Conservation (phyloP, 2,888 invertebrate species). For the Argyresthia goedartella region DNA sequence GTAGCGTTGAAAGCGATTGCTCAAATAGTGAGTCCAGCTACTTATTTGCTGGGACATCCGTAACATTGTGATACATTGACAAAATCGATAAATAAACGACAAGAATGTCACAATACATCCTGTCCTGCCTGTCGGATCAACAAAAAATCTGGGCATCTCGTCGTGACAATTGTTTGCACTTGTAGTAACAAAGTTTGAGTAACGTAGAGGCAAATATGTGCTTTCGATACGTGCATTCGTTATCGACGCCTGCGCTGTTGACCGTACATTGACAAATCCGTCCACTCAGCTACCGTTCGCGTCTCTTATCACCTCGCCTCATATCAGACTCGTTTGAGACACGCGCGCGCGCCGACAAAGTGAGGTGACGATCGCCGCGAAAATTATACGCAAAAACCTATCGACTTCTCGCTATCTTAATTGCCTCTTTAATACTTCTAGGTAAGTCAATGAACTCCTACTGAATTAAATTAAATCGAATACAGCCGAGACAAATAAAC, state of each 20-base stretch:
- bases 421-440: constrained; percentile 14
- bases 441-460: neutral
- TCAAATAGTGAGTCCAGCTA: neutral
- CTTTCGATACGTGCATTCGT: constrained; percentile 22
- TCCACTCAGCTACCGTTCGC: constrained; percentile 55
- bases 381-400: constrained; percentile 31
- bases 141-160: constrained; percentile 4
- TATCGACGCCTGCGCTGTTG: constrained; percentile 37
- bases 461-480: neutral
- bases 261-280: constrained; percentile 61
- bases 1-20: neutral
- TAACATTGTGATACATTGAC: neutral
- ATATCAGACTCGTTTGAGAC: constrained; percentile 38
- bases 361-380: constrained; percentile 54
- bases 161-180: constrained; percentile 22
- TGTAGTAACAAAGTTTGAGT: constrained; percentile 11
- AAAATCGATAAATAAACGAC: neutral
- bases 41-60: neutral
- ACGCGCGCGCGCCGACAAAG: constrained; percentile 52
- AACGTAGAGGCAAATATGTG: constrained; percentile 31
- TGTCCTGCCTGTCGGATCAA: neutral
- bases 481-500: constrained; percentile 3
- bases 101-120: constrained; percentile 3
- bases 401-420: constrained; percentile 17
- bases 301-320: constrained; percentile 36